Evolutionary conservation across 2,797 vertebrate genomes (phyloP).

Genomic region (Prunella strophiata): DNA sequence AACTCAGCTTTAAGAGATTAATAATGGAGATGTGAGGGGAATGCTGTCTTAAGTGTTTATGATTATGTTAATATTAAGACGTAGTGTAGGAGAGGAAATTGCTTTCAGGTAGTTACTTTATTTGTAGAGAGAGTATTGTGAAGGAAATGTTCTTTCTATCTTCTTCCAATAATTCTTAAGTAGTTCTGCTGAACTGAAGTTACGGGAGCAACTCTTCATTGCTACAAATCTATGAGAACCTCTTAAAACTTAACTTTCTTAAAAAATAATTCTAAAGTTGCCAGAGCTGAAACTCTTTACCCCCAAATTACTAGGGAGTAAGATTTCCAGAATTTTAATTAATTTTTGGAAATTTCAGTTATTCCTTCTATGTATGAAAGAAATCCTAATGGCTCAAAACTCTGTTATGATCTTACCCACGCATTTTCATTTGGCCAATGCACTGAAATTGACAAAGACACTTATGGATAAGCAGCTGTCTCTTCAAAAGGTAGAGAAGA

Average conservation of each 20-base stretch:
- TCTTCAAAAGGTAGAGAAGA: not conserved
- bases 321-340: not conserved
- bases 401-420: not conserved
- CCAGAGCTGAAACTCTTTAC: not conserved
- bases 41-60: constrained; percentile 44
- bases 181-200: not conserved
- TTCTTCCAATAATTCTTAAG: not conserved
- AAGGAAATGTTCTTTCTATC: not conserved
- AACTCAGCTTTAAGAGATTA: constrained; percentile 34
- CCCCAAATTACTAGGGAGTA: not conserved
- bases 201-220: not conserved
- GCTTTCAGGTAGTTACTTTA: not conserved
- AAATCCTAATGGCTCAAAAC: not conserved
- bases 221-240: not conserved
- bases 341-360: not conserved
- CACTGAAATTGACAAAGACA: not conserved
- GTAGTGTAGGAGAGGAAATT: constrained; percentile 2
- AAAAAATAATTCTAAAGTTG: not conserved
- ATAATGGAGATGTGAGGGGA: constrained; percentile 13
- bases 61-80: constrained; percentile 53
- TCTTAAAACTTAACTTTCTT: not conserved
- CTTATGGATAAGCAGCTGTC: not conserved
- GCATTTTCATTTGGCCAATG: not conserved
- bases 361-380: not conserved
- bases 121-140: not conserved